Evolutionary conservation across 2,797 vertebrate genomes (phyloP).

Genomic region (Eulemur mongoz): DNA sequence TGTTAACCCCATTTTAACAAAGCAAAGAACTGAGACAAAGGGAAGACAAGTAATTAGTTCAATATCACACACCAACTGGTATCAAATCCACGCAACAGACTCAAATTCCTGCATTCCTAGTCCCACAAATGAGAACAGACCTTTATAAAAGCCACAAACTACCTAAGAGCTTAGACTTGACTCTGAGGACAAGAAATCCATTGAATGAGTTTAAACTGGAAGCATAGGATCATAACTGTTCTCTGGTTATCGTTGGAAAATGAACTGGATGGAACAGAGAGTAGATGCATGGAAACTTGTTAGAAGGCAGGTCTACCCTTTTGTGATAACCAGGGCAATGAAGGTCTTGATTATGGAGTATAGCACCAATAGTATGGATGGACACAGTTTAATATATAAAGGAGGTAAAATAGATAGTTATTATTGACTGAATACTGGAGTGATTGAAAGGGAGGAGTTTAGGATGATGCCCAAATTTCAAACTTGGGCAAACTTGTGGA

Average conservation of each 20-base stretch:
- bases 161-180: background rate
- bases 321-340: no score
- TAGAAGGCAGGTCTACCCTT: no score
- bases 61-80: background rate
- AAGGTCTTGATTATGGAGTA: background rate
- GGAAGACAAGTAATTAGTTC: background rate
- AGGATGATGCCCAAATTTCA: background rate
- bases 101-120: background rate
- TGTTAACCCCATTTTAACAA: background rate
- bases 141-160: background rate
- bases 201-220: background rate
- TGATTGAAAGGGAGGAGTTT: background rate
- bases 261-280: background rate
- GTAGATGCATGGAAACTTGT: background rate
- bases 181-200: background rate
- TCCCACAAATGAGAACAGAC: background rate
- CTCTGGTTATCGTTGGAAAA: background rate
- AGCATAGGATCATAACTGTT: background rate
- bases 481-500: background rate
- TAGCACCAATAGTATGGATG: no score
- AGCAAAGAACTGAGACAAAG: background rate
- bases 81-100: background rate
- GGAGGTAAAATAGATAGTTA: background rate
- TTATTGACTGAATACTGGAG: background rate
- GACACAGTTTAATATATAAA: background rate